Conservation (phyloP, 1,140 invertebrate species). For the Drosophila eugracilis region DNA sequence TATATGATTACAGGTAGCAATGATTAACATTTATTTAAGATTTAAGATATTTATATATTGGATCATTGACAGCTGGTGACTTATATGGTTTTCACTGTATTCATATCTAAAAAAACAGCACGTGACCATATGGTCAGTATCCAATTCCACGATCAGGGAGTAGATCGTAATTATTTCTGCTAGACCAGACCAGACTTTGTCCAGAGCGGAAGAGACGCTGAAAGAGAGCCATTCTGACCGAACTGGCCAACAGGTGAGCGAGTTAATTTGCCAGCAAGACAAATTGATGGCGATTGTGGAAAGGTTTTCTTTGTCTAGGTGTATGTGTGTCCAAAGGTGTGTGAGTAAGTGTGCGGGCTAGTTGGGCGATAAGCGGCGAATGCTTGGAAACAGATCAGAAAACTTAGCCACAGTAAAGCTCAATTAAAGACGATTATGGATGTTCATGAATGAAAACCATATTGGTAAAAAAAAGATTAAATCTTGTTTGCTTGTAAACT, state of each 20-base stretch:
- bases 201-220: constrained; percentile 3
- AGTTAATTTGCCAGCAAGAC: constrained; percentile 76
- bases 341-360: constrained; percentile 31
- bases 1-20: no score
- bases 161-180: constrained; percentile 43
- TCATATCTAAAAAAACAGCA: constrained; percentile 12
- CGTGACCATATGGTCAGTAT: constrained; percentile 44
- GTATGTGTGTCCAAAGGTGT: constrained; percentile 20
- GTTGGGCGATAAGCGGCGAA: constrained; percentile 60
- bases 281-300: constrained; percentile 74
- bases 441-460: no score
- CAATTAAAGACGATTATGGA: no score
- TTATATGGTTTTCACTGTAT: constrained; percentile 5
- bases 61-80: not conserved
- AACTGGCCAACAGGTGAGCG: constrained; percentile 42
- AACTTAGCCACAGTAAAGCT: constrained; percentile 13
- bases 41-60: not conserved
- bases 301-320: constrained; percentile 65
- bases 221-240: not conserved
- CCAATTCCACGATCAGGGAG: constrained; percentile 22
- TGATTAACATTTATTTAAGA: no score
- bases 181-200: constrained; percentile 25
- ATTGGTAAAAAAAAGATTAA: no score
- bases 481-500: no score
- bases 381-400: constrained; percentile 56